phyloP scores from a whole-genome alignment of 2,113 vertebrate genomes.

The Semnornis frantzii region DNA sequence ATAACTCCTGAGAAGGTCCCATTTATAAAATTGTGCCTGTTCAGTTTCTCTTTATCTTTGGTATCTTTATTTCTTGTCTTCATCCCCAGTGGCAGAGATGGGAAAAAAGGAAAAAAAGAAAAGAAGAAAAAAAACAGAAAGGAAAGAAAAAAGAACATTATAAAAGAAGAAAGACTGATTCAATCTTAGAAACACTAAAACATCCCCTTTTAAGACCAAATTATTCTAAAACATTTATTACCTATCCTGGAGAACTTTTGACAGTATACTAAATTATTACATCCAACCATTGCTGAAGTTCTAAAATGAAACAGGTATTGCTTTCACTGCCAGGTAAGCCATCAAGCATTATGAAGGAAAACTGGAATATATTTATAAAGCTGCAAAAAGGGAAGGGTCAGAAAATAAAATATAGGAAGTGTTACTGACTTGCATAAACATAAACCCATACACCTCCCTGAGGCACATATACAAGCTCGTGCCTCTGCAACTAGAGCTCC shows the following conservation, averaged over 20 bases:
- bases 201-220: not conserved
- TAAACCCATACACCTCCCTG: not conserved
- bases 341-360: not conserved
- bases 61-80: conserved; percentile 91
- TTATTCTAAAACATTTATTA: not conserved
- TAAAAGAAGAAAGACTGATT: not conserved
- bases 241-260: not conserved
- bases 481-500: not conserved
- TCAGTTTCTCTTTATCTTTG: conserved; percentile 87
- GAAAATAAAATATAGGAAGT: not conserved
- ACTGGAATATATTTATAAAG: not conserved
- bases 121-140: not conserved
- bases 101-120: not conserved
- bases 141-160: not conserved
- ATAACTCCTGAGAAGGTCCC: conserved; percentile 82
- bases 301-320: not conserved
- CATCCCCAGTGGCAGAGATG: conserved; percentile 46
- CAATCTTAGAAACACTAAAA: not conserved
- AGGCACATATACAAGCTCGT: not conserved
- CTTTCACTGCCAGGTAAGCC: not conserved
- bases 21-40: conserved; percentile 84
- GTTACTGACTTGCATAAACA: not conserved
- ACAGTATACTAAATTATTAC: not conserved
- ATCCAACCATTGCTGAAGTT: not conserved
- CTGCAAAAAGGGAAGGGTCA: not conserved